These are phyloP conservation scores for Coronaproctus castanopsis DNA, from an alignment of 2,888 invertebrate genomes.

Conservation along the genomic window DNA sequence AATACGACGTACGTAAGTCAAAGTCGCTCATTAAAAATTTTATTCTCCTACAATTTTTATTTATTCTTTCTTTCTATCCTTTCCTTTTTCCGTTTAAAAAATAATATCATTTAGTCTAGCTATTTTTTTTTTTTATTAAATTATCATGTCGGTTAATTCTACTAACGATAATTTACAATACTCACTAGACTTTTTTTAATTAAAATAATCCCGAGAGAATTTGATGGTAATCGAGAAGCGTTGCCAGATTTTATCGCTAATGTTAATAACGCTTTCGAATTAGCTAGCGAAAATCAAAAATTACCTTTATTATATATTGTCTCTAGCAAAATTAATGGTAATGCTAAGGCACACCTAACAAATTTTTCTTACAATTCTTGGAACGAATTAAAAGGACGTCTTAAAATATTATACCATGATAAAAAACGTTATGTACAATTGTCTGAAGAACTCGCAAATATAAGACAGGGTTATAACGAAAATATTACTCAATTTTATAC, in stretches of 20 bases:
- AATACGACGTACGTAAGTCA: too few species aligned
- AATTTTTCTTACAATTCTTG: background rate
- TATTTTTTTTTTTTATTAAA: too few species aligned
- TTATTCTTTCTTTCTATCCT: too few species aligned
- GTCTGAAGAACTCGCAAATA: conserved; percentile 9
- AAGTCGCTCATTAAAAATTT: too few species aligned
- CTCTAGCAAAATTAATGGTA: background rate
- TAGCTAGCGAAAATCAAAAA: background rate
- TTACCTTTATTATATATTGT: background rate
- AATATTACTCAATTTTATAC: conserved; percentile 6
- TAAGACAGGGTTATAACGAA: conserved; percentile 9
- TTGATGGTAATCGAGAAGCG: background rate
- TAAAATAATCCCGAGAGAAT: background rate
- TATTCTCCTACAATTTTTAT: too few species aligned
- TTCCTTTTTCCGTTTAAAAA: too few species aligned
- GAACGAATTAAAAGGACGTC: conserved; percentile 7
- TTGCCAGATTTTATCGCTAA: background rate
- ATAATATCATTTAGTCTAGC: too few species aligned
- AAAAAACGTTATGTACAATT: conserved; percentile 11
- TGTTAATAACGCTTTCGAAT: conserved; percentile 2
- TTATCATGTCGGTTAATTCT: too few species aligned
- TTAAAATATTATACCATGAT: conserved; percentile 11
- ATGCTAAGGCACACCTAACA: background rate
- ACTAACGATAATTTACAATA: too few species aligned
- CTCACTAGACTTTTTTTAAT: background rate